phyloP scores from a whole-genome alignment of 2,888 invertebrate species.

The Pogonocherus hispidulus region DNA sequence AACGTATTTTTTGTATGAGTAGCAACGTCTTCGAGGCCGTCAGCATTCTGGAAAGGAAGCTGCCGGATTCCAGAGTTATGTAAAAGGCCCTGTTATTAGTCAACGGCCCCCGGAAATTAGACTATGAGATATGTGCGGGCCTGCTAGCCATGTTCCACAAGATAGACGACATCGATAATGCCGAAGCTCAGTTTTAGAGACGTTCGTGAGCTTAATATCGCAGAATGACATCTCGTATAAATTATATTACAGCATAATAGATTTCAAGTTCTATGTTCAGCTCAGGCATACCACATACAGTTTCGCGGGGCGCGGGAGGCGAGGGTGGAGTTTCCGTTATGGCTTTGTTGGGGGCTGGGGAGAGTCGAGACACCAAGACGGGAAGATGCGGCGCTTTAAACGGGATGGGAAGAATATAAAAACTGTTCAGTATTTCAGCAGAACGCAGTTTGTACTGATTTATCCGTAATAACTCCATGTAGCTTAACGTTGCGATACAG shows the following conservation, averaged over 20 bases:
- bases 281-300: constrained; percentile 25
- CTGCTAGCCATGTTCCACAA: constrained; percentile 58
- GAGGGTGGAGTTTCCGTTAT: neutral
- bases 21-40: constrained; percentile 24
- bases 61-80: constrained; percentile 56
- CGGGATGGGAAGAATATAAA: neutral
- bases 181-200: constrained; percentile 57
- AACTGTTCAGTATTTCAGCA: constrained; percentile 2
- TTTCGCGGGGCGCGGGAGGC: constrained; percentile 1
- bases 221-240: constrained; percentile 60
- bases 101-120: constrained; percentile 62
- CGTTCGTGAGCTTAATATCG: constrained; percentile 51
- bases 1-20: constrained; percentile 1
- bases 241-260: constrained; percentile 55
- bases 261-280: constrained; percentile 49
- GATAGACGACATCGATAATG: constrained; percentile 59
- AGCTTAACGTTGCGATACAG: too few species aligned
- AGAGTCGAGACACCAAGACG: neutral
- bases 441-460: neutral
- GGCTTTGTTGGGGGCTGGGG: neutral
- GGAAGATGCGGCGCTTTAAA: neutral
- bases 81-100: constrained; percentile 62
- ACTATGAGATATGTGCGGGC: constrained; percentile 62
- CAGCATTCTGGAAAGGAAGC: constrained; percentile 56
- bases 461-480: too few species aligned